phyloP scores from a whole-genome alignment of 2,888 invertebrate genomes.

The Sisyra terminalis region DNA sequence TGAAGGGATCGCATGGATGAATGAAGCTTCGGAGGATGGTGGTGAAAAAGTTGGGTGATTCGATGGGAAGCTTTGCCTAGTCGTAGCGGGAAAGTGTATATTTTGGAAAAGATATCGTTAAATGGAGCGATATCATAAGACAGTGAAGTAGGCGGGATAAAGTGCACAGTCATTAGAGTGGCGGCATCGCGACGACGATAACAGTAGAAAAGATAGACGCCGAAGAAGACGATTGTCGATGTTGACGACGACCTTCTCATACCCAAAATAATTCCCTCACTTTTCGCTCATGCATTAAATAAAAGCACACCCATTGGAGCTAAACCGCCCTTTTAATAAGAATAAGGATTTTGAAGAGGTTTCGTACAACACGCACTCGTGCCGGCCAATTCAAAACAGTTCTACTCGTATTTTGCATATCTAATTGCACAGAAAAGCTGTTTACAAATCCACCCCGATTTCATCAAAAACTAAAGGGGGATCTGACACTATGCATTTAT shows the following conservation, averaged over 20 bases:
- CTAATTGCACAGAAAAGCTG: background rate
- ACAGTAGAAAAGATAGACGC: background rate
- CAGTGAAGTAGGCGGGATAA: background rate
- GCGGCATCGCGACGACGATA: constrained; percentile 1
- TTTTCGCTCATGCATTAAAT: background rate
- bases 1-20: too few species aligned
- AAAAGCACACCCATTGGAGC: background rate
- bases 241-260: background rate
- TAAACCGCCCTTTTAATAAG: too few species aligned
- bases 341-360: background rate
- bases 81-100: too few species aligned
- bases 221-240: background rate
- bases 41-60: too few species aligned
- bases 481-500: too few species aligned
- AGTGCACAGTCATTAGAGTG: constrained; percentile 3
- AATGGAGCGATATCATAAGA: too few species aligned
- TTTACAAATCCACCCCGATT: background rate
- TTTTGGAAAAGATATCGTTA: too few species aligned
- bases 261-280: background rate
- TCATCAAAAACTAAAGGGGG: too few species aligned
- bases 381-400: constrained; percentile 3
- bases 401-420: background rate
- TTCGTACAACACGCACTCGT: background rate
- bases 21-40: too few species aligned
- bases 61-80: too few species aligned